Evolutionary conservation across 2,113 vertebrate genomes (phyloP).

Genomic region (Struthidea cinerea): DNA sequence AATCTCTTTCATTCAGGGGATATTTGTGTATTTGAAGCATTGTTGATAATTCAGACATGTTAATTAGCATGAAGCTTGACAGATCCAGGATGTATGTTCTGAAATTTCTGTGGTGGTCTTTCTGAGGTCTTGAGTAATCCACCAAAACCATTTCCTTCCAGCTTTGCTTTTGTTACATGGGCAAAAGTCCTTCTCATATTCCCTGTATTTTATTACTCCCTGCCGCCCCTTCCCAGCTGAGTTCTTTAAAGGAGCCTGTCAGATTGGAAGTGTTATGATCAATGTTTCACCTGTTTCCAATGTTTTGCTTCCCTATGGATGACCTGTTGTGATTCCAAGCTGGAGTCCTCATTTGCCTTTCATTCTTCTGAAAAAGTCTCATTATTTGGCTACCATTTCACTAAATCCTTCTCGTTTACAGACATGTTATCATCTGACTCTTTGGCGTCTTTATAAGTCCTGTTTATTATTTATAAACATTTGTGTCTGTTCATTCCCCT

Average conservation of each 20-base stretch:
- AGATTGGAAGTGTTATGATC: not conserved
- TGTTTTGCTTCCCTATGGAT: not conserved
- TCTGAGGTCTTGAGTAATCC: not conserved
- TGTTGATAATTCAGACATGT: not conserved
- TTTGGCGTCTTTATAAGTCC: not conserved
- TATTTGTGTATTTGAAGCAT: not conserved
- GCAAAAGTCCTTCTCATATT: not conserved
- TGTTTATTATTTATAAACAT: not conserved
- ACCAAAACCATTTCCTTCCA: not conserved
- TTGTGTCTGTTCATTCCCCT: not conserved
- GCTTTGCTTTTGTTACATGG: not conserved
- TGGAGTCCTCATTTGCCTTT: not conserved
- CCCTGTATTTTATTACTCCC: not conserved
- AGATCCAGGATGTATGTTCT: not conserved
- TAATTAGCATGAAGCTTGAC: not conserved
- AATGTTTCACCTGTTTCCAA: not conserved
- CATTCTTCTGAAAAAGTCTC: not conserved
- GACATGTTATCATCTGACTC: not conserved
- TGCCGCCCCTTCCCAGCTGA: not conserved
- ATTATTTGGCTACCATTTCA: not conserved
- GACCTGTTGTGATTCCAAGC: not conserved
- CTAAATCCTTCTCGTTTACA: not conserved
- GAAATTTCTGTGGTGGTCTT: not conserved
- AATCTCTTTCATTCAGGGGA: not conserved
- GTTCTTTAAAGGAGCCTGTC: not conserved